Percentiles rank a stretch among this genome's conserved stretches.
Evolutionary conservation across 2,888 invertebrate genomes (phyloP).

Genomic region (Acrobasis suavella): DNA sequence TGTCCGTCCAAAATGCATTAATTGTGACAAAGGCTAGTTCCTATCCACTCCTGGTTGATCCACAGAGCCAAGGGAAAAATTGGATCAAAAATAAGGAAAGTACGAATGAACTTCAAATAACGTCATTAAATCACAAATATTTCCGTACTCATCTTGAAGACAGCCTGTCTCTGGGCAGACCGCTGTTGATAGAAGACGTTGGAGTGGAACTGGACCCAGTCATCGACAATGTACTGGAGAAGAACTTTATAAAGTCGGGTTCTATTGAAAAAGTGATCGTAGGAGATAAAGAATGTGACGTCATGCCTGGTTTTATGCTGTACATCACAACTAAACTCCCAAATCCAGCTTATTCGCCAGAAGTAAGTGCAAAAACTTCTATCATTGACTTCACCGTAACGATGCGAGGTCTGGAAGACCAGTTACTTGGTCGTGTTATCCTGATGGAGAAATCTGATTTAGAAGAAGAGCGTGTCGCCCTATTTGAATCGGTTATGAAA

Average conservation of each 20-base stretch:
- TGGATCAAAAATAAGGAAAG: slow-evolving; percentile 98
- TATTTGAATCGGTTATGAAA: slow-evolving; percentile 97
- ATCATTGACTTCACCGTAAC: slow-evolving; percentile 99
- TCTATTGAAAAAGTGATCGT: slow-evolving; percentile 97
- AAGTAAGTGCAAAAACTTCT: slow-evolving; percentile 97
- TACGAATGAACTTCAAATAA: slow-evolving; percentile 94
- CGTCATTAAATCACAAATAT: slow-evolving; percentile 97
- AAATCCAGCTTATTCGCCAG: slow-evolving; percentile 98
- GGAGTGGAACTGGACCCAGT: slow-evolving; percentile 97
- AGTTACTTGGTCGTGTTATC: slow-evolving; percentile 95
- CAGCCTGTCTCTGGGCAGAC: slow-evolving; percentile 92
- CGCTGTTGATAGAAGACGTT: slow-evolving; percentile 96
- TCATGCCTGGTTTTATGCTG: slow-evolving; percentile 96
- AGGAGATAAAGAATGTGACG: slow-evolving; percentile 98
- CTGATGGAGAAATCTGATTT: slow-evolving; percentile 97
- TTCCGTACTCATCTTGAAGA: slow-evolving; percentile 96
- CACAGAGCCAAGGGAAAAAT: slow-evolving; percentile 98
- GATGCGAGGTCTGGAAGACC: slow-evolving; percentile 97
- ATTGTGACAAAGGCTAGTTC: slow-evolving; percentile 98
- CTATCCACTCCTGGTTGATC: slow-evolving; percentile 96
- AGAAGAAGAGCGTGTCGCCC: slow-evolving; percentile 95
- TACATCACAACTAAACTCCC: slow-evolving; percentile 98
- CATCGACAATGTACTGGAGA: slow-evolving; percentile 97
- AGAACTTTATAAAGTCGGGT: slow-evolving; percentile 98
- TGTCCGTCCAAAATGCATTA: slow-evolving; percentile 97